These are phyloP conservation scores for Perithous albicinctus DNA, from an alignment of 2,888 invertebrate species.

Conservation along the genomic window DNA sequence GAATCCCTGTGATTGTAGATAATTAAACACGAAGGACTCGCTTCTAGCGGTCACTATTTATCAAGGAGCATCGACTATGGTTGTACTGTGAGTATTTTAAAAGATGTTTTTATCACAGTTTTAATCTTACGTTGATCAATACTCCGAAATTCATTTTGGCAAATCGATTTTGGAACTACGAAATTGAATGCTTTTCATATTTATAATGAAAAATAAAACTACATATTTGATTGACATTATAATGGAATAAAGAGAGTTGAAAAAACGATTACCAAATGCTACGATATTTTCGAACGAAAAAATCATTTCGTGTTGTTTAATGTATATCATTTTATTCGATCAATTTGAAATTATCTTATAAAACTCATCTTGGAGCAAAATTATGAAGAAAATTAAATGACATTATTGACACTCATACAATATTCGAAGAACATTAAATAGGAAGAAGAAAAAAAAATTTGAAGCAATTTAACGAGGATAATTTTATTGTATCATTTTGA, in stretches of 20 bases:
- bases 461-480: too few relatives aligned
- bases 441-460: too few relatives aligned
- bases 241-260: too few relatives aligned
- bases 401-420: background rate
- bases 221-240: too few relatives aligned
- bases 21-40: conserved; percentile 7
- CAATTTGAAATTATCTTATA: background rate
- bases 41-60: conserved; percentile 66
- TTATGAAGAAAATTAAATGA: background rate
- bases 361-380: background rate
- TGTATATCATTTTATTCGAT: background rate
- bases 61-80: conserved; percentile 81
- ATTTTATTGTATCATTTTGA: too few relatives aligned
- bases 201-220: too few relatives aligned
- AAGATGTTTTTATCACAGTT: background rate
- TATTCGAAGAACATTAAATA: too few relatives aligned
- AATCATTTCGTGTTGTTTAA: too few relatives aligned
- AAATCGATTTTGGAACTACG: background rate
- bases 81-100: conserved; percentile 81
- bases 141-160: background rate
- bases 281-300: too few relatives aligned
- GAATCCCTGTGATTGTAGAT: conserved; percentile 22
- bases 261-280: too few relatives aligned
- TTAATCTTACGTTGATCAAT: background rate
- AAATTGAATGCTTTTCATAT: too few relatives aligned